Evolutionary conservation across 64 coral and sea anemone genomes (phyloP), one percentile per base, ranked within the genome.

Genomic region (Astreopora myriophthalma): DNA sequence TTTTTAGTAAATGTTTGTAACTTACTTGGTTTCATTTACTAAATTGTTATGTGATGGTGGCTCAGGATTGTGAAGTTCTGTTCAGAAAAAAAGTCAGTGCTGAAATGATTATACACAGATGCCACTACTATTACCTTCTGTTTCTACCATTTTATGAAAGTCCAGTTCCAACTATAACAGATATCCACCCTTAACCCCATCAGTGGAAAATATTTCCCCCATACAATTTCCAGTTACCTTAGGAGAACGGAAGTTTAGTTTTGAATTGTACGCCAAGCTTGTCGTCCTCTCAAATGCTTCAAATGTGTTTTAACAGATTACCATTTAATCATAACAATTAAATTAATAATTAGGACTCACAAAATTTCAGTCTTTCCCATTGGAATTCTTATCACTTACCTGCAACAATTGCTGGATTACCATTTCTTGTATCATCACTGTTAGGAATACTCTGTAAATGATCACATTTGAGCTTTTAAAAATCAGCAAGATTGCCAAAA

Each of bases 11-110:
- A 27, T 10, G 3, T 16, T 27, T 13, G 8, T 8, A 22, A 85
- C 94, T 93, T 93, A 96, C 95, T 96, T 96, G 74, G 95, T 96
- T 93, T 96, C 91, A 73, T 96, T 80, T 65, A 96, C 91, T 76
- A 96, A 52, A 74, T 87, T 90, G 48, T 69, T 69, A 19, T 87
- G 87, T 78, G 72, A 80, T 16, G 63, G 62, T 9, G 70, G 23
- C n/a, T 71, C 27, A 4, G 31, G 68, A 38, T 40, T 74, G 6
- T 17, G n/a, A 67, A 26, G 64, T 71, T 85, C 65, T 32, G 90
- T 60, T 46, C 38, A 80, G 27, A 71, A 42, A n/a, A 74, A 38
- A 74, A 38, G 48, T 30, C 10, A 55, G 22, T 6, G 6, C n/a
- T 12, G 10, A 3, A 19, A 64, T 64, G 22, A 64, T 25, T 6